Conservation (phyloP, 2,113 vertebrate genomes). For the mouse (Mus musculus) region GRCm39 chr16:71621501-71622000, state of each 20-base stretch:
- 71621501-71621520: slow-evolving; percentile 1
- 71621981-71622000: slow-evolving; percentile 54
- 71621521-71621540: neutral
- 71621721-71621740: neutral
- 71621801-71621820: neutral
- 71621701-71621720: neutral
- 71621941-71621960: slow-evolving; percentile 59
- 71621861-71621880: slow-evolving; percentile 23
- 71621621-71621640: neutral
- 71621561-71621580: neutral
- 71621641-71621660: neutral
- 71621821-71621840: neutral
- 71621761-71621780: neutral
- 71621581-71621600: too few species aligned
- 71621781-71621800: neutral
- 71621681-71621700: neutral
- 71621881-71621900: slow-evolving; percentile 58
- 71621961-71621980: slow-evolving; percentile 68
- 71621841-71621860: slow-evolving; percentile 36
- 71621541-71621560: neutral
- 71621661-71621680: neutral
- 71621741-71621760: neutral
- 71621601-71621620: too few species aligned
- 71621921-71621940: slow-evolving; percentile 38
- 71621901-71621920: slow-evolving; percentile 54